Base-by-base conservation (phyloP, 2,888 invertebrate genomes). In the Subacronicta megacephala region DNA sequence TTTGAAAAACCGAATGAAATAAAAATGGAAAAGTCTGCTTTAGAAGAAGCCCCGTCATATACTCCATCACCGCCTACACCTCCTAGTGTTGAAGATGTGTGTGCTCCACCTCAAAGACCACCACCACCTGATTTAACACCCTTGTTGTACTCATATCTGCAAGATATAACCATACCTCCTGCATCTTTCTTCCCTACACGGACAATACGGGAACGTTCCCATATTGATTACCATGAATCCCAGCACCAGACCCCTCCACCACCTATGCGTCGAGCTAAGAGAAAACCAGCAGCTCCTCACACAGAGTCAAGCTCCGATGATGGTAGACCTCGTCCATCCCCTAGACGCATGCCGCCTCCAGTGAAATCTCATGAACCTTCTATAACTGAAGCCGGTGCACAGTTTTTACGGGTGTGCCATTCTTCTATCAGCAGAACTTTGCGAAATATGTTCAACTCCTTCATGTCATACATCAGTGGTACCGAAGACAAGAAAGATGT, bases 401-500 rank as follows among this genome's bases (percentile, higher is more conserved):
- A 97, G 80, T 95, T 97, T 67, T 81, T 96, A 6, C 93, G 96
- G 23, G 97, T 97, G 6, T 96, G 97, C 76, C 95, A 96, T 43
- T 90, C 95, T 45, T 95, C 96, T 16, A 94, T 96, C 56, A 95
- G 95, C 46, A 95, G 95, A 78, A 95, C 96, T 36, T 92, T 97
- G 63, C 95, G 96, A 83, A 96, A 96, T 82, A 95, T 97, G 78
- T 96, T 97, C 43, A 94, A 95, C 56, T 94, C 96, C 65, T 93
- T 96, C 62, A 95, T 95, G 68, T 95, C 95, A 35, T 95, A 96
- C 65, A 90, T 96, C 40, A 95, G 95, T 65, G 95, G 95, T 43
- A 95, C 95, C 7, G 95, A 97, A 71, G 95, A 96, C 77, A 95
- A 97, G 75, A 96, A 96, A 62, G 96, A 97, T 80, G 94, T 96